These are phyloP conservation scores for Spisula solida DNA, from an alignment of 2,888 invertebrate species.

Conservation along the genomic window DNA sequence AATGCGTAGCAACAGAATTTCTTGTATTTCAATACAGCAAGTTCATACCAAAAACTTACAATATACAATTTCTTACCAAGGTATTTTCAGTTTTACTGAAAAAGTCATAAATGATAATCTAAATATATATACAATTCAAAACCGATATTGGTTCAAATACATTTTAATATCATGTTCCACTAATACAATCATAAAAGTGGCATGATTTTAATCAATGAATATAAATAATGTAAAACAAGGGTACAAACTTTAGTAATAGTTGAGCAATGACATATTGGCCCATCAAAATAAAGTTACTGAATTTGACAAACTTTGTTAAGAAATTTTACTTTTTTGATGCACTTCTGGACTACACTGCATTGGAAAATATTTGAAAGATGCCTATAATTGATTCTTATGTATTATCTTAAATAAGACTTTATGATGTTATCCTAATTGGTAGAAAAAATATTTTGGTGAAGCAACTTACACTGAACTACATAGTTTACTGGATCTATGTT, in stretches of 20 bases:
- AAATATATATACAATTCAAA: neutral
- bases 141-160: neutral
- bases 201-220: neutral
- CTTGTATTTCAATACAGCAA: neutral
- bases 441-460: no score
- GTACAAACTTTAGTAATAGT: neutral
- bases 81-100: neutral
- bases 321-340: neutral
- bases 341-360: no score
- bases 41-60: constrained; percentile 16
- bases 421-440: no score
- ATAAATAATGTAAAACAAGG: neutral
- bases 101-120: neutral
- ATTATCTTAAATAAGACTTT: no score
- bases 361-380: no score
- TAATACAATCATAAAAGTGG: neutral
- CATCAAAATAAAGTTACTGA: neutral
- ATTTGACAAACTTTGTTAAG: neutral
- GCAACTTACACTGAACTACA: no score
- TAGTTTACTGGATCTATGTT: no score
- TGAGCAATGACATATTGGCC: neutral
- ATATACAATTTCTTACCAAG: constrained; percentile 1
- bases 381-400: no score
- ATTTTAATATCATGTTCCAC: neutral
- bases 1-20: neutral